These are phyloP conservation scores for Nannobrachium achirus DNA, from an alignment of 2,113 vertebrate species.

Conservation along the genomic window DNA sequence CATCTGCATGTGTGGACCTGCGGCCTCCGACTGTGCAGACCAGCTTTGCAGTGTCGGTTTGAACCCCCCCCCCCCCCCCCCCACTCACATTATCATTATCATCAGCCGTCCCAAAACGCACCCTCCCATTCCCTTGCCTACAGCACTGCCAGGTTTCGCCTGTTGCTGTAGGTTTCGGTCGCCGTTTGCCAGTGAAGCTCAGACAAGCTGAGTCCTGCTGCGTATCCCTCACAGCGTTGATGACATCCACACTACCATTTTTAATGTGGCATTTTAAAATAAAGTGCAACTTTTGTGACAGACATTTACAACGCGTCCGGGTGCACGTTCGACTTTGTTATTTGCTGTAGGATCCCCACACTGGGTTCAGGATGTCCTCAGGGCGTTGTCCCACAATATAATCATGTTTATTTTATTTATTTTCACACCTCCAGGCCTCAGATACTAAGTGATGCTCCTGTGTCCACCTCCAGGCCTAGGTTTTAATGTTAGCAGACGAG, in stretches of 20 bases:
- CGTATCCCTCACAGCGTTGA: conserved; percentile 53
- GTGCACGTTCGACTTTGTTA: conserved; percentile 6
- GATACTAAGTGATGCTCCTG: conserved; percentile 20
- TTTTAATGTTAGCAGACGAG: conserved; percentile 21
- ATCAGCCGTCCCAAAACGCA: conserved; percentile 59
- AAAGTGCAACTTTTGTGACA: not conserved
- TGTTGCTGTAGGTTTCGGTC: conserved; percentile 75
- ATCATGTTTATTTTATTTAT: conserved; percentile 23
- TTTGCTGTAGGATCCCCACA: conserved; percentile 1
- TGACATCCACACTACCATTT: conserved; percentile 57
- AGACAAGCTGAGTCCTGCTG: conserved; percentile 77
- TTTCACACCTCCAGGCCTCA: conserved; percentile 41
- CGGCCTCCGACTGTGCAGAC: conserved; percentile 70
- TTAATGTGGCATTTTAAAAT: conserved; percentile 17
- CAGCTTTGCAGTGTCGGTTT: conserved; percentile 73
- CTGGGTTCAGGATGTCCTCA: conserved; percentile 8
- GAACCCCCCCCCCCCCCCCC: conserved; percentile 42
- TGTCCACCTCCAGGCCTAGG: conserved; percentile 28
- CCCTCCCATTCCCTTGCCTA: conserved; percentile 65
- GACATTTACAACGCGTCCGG: not conserved
- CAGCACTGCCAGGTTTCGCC: conserved; percentile 78
- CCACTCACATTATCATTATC: conserved; percentile 55
- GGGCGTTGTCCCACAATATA: conserved; percentile 13
- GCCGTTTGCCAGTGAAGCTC: conserved; percentile 60
- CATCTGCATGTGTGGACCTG: conserved; percentile 65